These are phyloP conservation scores for Strigops habroptila DNA, from an alignment of 2,113 vertebrate genomes.

Conservation along the genomic window DNA sequence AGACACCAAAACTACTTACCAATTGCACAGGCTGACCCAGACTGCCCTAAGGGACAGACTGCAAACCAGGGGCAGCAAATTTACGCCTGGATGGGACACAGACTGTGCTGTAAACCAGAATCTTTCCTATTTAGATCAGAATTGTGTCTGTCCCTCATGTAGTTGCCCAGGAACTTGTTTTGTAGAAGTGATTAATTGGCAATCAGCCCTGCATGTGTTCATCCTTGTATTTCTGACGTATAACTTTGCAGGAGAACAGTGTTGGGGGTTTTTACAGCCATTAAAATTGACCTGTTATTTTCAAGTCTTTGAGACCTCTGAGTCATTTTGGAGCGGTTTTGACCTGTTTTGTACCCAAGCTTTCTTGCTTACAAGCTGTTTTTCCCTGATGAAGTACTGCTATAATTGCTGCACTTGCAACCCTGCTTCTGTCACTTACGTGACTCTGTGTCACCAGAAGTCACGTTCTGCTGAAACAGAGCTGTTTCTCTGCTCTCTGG, in stretches of 20 bases:
- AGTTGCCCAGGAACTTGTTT: background rate
- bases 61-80: background rate
- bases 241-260: background rate
- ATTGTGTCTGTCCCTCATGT: background rate
- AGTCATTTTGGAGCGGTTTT: background rate
- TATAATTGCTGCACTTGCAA: background rate
- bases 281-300: conserved; percentile 1
- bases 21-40: background rate
- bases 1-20: background rate
- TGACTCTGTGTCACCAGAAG: background rate
- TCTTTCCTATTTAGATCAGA: background rate
- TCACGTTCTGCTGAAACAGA: background rate
- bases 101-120: background rate
- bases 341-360: background rate
- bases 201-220: background rate
- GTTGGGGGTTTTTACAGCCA: background rate
- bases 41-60: background rate
- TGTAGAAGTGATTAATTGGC: background rate
- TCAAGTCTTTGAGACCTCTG: background rate
- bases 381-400: background rate
- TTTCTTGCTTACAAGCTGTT: conserved; percentile 17
- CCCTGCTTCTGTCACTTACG: background rate
- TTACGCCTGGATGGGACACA: rapidly evolving
- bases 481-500: background rate
- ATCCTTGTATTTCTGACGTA: background rate